Evolutionary conservation across 2,888 invertebrate genomes (phyloP).

Genomic region (Athripsodes cinereus): DNA sequence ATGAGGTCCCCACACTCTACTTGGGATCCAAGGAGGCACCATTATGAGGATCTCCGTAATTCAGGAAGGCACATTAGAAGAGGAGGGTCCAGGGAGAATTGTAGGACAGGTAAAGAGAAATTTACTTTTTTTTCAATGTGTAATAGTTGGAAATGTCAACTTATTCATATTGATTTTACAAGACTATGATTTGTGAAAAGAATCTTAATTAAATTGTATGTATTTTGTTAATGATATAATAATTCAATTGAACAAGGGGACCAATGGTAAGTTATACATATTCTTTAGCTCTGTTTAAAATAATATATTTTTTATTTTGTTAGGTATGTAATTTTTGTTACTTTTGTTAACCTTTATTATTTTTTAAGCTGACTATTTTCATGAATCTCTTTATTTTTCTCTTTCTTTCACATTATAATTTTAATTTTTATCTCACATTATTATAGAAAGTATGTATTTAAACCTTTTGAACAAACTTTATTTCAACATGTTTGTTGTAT

Average conservation of each 20-base stretch:
- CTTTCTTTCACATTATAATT: too few relatives aligned
- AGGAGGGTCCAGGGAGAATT: slow-evolving; percentile 63
- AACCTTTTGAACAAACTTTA: too few relatives aligned
- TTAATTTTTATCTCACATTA: too few relatives aligned
- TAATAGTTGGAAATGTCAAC: too few relatives aligned
- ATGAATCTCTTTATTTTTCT: too few relatives aligned
- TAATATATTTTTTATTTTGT: not conserved
- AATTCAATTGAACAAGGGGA: not conserved
- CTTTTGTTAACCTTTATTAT: not conserved
- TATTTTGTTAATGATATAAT: too few relatives aligned
- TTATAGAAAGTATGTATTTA: too few relatives aligned
- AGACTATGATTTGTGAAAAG: too few relatives aligned
- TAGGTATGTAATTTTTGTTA: not conserved
- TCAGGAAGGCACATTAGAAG: slow-evolving; percentile 53
- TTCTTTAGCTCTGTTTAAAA: not conserved
- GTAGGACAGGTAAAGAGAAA: slow-evolving; percentile 51
- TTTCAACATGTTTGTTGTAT: too few relatives aligned
- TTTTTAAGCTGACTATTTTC: slow-evolving; percentile 16
- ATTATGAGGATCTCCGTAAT: slow-evolving; percentile 83
- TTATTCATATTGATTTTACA: too few relatives aligned
- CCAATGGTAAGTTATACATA: not conserved
- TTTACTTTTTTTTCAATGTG: too few relatives aligned
- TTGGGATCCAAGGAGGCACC: slow-evolving; percentile 85
- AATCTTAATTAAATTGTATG: too few relatives aligned
- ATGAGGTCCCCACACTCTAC: slow-evolving; percentile 59